Base-by-base conservation (phyloP, 2,797 vertebrate genomes). In the Manis javanica region DNA sequence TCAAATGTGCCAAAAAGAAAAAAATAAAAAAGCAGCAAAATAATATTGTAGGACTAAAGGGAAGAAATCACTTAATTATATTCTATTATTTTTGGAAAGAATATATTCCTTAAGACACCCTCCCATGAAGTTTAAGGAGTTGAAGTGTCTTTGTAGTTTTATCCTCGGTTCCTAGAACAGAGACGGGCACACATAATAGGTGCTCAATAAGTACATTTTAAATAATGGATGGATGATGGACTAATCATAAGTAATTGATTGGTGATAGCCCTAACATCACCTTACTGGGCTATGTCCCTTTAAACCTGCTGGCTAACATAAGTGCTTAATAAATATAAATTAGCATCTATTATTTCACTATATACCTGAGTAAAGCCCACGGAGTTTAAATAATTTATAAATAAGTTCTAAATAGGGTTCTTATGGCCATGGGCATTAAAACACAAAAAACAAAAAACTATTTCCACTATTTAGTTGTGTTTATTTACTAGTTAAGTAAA, bases 71-170 rank as follows among this genome's bases (percentile, higher is more conserved):
- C 7, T 74, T 83, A 83, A 34, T 90, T 71, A 8, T 72, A 31
- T 87, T 71, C 61, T 68, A 59, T 68, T 90, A 79, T 46, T 90
- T 92, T 81, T 88, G 39, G 18, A 86, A 87, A 91, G 19, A 72
- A 29, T 64, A 7, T 13, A 4, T 64, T 84, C 24, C 23, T 53
- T 85, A 82, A 64, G 29, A 37, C 5, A 21, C 6, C 19, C 19
- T 0, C 26, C 2, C 34, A 71, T 26, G 31, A 74, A 3, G 15
- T 23, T 63, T 81, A 21, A 24, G 15, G 14, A 71, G 72, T 82
- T 66, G 9, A 72, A n/a, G 14, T 64, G 6, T 53, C 24, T 66
- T 69, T 21, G 26, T 39, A 69, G 14, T n/a, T 93, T 14, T 53
- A 37, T 24, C 1, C 1, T 90, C 46, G 74, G 16, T 71, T 19